Evolutionary conservation across 2,113 vertebrate species (phyloP).

Genomic region (Symphodus melops): DNA sequence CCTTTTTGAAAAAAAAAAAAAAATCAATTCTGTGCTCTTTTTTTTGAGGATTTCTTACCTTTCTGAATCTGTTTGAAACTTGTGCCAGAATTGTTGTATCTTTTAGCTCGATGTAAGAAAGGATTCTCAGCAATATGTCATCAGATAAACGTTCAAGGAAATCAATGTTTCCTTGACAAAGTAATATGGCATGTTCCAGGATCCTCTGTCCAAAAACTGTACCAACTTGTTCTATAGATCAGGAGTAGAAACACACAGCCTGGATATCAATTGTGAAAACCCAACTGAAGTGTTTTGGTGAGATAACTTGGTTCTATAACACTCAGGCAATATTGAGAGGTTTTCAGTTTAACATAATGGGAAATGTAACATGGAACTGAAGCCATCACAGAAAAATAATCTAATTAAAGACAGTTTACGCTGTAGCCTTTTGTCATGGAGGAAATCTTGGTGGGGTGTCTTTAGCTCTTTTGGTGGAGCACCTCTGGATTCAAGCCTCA

Average conservation of each 20-base stretch:
- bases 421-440: constrained; percentile 76
- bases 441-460: constrained; percentile 76
- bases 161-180: constrained; percentile 83
- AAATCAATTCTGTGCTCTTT: neutral
- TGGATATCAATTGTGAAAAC: neutral
- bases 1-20: too few relatives aligned
- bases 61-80: constrained; percentile 78
- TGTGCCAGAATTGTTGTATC: constrained; percentile 80
- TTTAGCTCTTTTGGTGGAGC: constrained; percentile 78
- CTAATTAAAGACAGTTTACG: constrained; percentile 65
- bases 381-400: neutral
- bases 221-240: constrained; percentile 75
- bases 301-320: neutral
- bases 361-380: neutral
- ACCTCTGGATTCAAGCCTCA: constrained; percentile 65
- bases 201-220: constrained; percentile 78
- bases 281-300: too few relatives aligned
- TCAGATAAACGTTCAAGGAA: constrained; percentile 85
- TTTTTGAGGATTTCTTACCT: constrained; percentile 71
- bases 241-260: neutral
- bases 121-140: constrained; percentile 77
- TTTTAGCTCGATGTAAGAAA: constrained; percentile 83
- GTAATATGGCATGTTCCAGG: constrained; percentile 77
- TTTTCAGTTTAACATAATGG: neutral
- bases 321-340: neutral